Percentiles rank a stretch among this genome's conserved stretches.
Evolutionary conservation across 2,113 vertebrate genomes (phyloP).

Genomic region (Tapirus terrestris): DNA sequence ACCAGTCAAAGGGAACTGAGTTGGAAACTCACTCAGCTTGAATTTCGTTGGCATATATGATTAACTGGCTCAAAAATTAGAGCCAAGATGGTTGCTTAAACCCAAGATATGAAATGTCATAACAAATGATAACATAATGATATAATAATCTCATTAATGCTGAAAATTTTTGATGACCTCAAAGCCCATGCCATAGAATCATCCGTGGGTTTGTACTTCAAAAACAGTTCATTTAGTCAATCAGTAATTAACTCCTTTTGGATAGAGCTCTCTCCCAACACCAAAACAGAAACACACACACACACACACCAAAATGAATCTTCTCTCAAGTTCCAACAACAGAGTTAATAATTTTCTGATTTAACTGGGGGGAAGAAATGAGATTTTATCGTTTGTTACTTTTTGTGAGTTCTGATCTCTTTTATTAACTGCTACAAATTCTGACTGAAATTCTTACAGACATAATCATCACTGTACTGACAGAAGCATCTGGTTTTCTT

Average conservation of each 20-base stretch:
- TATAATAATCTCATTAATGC: conserved; percentile 15
- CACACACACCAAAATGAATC: not conserved
- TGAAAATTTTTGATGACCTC: not conserved
- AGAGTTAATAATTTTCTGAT: not conserved
- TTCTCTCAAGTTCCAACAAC: not conserved
- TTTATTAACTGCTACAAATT: conserved; percentile 42
- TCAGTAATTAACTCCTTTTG: not conserved
- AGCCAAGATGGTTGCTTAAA: not conserved
- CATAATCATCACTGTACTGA: not conserved
- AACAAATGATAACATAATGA: conserved; percentile 47
- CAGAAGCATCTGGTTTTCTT: not conserved
- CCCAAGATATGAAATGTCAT: not conserved
- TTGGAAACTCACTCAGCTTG: conserved; percentile 27
- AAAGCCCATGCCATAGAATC: not conserved
- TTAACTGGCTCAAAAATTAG: conserved; percentile 46
- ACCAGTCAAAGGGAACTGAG: conserved; percentile 24
- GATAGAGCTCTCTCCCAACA: not conserved
- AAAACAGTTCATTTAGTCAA: not conserved
- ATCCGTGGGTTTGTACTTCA: not conserved
- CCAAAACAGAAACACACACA: not conserved
- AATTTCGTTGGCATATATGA: conserved; percentile 21
- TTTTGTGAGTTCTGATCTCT: not conserved
- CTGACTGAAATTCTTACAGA: conserved; percentile 17
- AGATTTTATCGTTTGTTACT: not conserved
- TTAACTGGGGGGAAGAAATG: not conserved